Conservation (phyloP, 1,140 invertebrate genomes). For the Leptopilina clavipes region DNA sequence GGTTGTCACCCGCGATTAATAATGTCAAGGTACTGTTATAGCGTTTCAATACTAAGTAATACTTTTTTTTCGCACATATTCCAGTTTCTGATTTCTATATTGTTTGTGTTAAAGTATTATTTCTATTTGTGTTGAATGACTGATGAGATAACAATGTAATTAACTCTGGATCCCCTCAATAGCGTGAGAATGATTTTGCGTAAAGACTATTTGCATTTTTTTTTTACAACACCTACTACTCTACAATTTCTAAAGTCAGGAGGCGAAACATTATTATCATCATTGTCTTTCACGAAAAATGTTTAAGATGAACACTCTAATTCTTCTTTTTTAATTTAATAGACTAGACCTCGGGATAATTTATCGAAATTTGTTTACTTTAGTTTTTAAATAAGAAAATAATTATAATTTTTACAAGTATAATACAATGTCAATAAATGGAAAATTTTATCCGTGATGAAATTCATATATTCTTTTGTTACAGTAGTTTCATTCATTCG, state of each 20-base stretch:
- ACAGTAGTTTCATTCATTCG: no score
- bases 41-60: constrained; percentile 24
- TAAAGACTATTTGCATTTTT: constrained; percentile 15
- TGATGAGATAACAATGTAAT: constrained; percentile 29
- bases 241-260: neutral
- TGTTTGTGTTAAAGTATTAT: neutral
- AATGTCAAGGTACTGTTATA: constrained; percentile 57
- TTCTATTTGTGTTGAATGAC: neutral
- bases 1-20: constrained; percentile 42
- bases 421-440: no score
- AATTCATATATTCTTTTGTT: no score
- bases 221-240: constrained; percentile 3
- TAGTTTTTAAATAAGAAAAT: no score
- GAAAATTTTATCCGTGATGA: no score
- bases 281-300: neutral
- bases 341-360: no score
- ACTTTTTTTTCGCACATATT: constrained; percentile 42
- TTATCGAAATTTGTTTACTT: no score
- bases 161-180: constrained; percentile 1
- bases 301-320: no score
- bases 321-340: neutral
- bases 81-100: constrained; percentile 25
- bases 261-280: neutral
- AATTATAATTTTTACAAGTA: no score
- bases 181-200: constrained; percentile 30